Base-by-base conservation (phyloP, 2,113 vertebrate species). In the Panthera tigris region DNA sequence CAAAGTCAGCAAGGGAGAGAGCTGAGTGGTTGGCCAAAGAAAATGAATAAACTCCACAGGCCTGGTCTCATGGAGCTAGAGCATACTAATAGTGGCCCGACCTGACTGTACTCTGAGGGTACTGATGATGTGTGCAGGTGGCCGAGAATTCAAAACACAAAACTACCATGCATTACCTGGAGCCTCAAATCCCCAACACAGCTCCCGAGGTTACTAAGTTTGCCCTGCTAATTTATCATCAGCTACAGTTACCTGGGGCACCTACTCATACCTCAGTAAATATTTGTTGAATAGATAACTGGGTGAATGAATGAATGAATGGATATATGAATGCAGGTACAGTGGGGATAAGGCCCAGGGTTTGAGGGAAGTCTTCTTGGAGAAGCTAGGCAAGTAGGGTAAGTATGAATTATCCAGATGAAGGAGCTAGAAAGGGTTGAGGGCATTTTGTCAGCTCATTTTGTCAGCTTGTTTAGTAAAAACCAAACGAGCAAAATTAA, bases 331-430 rank as follows among this genome's bases (percentile, higher is more conserved):
- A 19, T 36, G 71, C 29, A 19, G 10, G 15, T 12, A 80, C 16
- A 12, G 5, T 5, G 1, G 25, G 8, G 69, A 4, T 7, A 6
- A 23, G 7, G 12, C 27, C 9, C 0, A 1, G 10, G 25, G 5
- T 18, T 31, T 39, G 83, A 76, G 25, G 48, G 48, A 41, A 65
- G 39, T 11, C 2, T 3, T 68, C 73, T 3, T 41, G 63, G n/a
- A 82, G 73, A 92, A 63, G 14, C 0, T 78, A 80, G 48, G 73
- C 2, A 15, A 18, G 16, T 41, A 48, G 41, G 76, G 3, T 21
- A 27, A 33, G 8, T 1, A 45, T 27, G n/a, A 48, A 15, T 3
- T 7, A 10, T 1, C 55, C 41, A 78, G 45, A 80, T 1, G 31
- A 52, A 71, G 29, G 39, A 3, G 9, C 8, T 1, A 8, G 89